Evolutionary conservation across 1,140 invertebrate genomes (phyloP).

Genomic region (Nasonia vitripennis): DNA sequence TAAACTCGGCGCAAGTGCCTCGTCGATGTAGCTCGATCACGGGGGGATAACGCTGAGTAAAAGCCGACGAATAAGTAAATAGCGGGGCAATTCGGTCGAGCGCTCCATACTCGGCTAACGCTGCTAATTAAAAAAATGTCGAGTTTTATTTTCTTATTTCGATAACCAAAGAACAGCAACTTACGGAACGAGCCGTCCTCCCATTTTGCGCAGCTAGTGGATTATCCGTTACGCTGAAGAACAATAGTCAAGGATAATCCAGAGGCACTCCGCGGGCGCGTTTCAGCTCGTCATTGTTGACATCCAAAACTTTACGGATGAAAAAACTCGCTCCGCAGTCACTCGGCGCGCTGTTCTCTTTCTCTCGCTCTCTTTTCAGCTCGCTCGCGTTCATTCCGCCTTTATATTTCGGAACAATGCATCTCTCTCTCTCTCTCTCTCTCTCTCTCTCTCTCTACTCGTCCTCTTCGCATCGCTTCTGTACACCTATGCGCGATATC

Average conservation of each 20-base stretch:
- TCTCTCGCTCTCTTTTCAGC: background rate
- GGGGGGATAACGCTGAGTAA: background rate
- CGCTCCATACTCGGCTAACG: background rate
- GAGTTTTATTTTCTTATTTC: background rate
- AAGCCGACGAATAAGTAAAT: background rate
- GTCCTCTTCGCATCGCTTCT: background rate
- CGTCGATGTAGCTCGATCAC: background rate
- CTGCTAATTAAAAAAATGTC: background rate
- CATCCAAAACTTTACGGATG: conserved; percentile 7
- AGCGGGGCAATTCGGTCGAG: background rate
- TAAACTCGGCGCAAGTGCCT: background rate
- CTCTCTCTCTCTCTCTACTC: background rate
- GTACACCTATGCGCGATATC: background rate
- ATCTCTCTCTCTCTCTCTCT: background rate
- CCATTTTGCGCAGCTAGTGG: background rate
- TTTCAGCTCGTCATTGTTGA: background rate
- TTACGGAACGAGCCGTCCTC: background rate
- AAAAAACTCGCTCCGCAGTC: background rate
- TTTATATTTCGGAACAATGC: conserved; percentile 19
- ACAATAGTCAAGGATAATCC: conserved; percentile 4
- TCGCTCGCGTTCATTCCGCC: background rate
- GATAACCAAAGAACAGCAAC: background rate
- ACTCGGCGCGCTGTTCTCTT: background rate
- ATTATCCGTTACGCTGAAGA: background rate
- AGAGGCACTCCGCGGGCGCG: background rate